Evolutionary conservation across 2,888 invertebrate species (phyloP).

Genomic region (Sminthurides aquaticus): DNA sequence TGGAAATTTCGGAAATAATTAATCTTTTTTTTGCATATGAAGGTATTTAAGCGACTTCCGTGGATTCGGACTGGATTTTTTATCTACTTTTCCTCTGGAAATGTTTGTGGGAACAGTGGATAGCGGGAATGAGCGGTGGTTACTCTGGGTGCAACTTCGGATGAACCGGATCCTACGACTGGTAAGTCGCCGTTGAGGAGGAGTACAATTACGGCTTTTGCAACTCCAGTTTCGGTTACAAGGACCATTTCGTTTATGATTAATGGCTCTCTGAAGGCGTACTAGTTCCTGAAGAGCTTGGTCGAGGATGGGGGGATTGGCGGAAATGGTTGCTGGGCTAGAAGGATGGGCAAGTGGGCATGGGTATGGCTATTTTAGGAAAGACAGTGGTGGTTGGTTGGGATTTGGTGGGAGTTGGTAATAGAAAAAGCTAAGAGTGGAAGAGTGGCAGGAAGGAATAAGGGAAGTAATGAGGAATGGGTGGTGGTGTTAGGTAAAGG

Average conservation of each 20-base stretch:
- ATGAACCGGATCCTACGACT: constrained; percentile 25
- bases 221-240: neutral
- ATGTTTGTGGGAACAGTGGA: constrained; percentile 14
- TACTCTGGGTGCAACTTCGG: constrained; percentile 15
- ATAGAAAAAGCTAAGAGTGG: neutral
- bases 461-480: too few relatives aligned
- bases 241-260: neutral
- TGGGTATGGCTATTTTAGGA: too few relatives aligned
- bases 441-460: too few relatives aligned
- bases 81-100: constrained; percentile 26
- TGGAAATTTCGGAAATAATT: neutral
- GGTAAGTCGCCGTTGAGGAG: constrained; percentile 13
- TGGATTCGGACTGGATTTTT: constrained; percentile 25
- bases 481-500: too few relatives aligned
- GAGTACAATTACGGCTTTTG: neutral
- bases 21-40: neutral
- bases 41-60: constrained; percentile 22
- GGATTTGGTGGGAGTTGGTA: too few relatives aligned
- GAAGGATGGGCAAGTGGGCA: too few relatives aligned
- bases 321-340: too few relatives aligned
- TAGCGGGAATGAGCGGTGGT: neutral
- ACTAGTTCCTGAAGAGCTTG: too few relatives aligned
- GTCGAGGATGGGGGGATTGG: too few relatives aligned
- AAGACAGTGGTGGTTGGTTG: too few relatives aligned
- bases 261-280: too few relatives aligned